Percentiles rank a stretch among this genome's conserved stretches.
Evolutionary conservation across 2,113 vertebrate species (phyloP).

Genomic region (Sylvia atricapilla): DNA sequence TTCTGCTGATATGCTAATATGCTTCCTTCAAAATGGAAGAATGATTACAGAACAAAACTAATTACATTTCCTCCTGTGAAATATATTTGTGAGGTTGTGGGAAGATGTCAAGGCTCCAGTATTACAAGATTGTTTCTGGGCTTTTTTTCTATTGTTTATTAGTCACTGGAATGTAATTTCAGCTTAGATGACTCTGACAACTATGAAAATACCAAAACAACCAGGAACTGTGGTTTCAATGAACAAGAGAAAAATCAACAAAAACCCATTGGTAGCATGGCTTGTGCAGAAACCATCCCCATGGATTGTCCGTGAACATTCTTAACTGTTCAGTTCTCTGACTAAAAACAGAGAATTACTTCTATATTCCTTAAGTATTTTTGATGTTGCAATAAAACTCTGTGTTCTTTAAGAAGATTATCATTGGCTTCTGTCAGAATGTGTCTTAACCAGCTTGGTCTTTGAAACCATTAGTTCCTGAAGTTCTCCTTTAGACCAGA

Average conservation of each 20-base stretch:
- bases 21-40: background rate
- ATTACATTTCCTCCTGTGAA: background rate
- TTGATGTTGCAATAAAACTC: background rate
- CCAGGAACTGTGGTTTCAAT: background rate
- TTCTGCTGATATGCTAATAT: background rate
- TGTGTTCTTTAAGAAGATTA: background rate
- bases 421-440: background rate
- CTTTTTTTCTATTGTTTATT: background rate
- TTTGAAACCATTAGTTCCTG: background rate
- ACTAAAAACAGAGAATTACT: background rate
- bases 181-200: background rate
- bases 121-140: background rate
- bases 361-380: background rate
- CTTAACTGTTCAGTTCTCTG: background rate
- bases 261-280: background rate
- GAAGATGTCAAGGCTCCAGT: background rate
- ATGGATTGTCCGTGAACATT: background rate
- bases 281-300: background rate
- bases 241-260: background rate
- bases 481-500: background rate
- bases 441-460: background rate
- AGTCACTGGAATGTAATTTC: background rate
- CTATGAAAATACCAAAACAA: background rate
- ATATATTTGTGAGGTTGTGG: background rate
- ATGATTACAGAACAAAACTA: background rate